phyloP scores from a whole-genome alignment of 2,888 invertebrate species.

The Exephanes ischioxanthus region DNA sequence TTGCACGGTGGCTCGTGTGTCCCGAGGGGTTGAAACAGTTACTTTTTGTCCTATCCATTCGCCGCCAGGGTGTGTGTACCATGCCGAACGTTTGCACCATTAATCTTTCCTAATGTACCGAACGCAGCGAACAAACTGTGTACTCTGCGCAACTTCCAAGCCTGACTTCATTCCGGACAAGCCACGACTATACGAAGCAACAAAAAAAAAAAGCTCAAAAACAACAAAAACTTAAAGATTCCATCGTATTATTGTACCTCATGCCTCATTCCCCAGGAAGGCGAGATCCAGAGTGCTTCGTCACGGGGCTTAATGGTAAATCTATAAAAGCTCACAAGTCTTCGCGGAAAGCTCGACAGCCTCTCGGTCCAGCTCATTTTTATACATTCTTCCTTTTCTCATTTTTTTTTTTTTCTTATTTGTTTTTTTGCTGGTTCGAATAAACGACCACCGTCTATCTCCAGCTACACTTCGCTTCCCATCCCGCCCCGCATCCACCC shows the following conservation, averaged over 20 bases:
- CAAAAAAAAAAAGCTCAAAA: slow-evolving; percentile 1
- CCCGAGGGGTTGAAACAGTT: slow-evolving; percentile 34
- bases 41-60: slow-evolving; percentile 37
- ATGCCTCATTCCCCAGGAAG: slow-evolving; percentile 9
- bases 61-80: slow-evolving; percentile 19
- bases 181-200: slow-evolving; percentile 11
- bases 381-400: slow-evolving; percentile 54
- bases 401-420: slow-evolving; percentile 25
- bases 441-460: slow-evolving; percentile 18
- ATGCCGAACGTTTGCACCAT: slow-evolving; percentile 50
- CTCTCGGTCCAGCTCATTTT: slow-evolving; percentile 11
- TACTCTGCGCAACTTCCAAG: slow-evolving; percentile 33
- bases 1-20: slow-evolving; percentile 1
- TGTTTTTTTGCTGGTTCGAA: slow-evolving; percentile 32
- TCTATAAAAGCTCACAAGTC: slow-evolving; percentile 68
- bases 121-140: slow-evolving; percentile 35
- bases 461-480: slow-evolving; percentile 17
- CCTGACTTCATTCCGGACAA: slow-evolving; percentile 42
- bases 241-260: slow-evolving; percentile 39
- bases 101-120: slow-evolving; percentile 64
- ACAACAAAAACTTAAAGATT: slow-evolving; percentile 48
- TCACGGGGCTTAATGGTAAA: slow-evolving; percentile 70
- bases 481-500: neutral
- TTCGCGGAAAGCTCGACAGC: slow-evolving; percentile 38
- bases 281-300: slow-evolving; percentile 57